Conservation (phyloP, 1,140 invertebrate species). For the Bombus cullumanus region DNA sequence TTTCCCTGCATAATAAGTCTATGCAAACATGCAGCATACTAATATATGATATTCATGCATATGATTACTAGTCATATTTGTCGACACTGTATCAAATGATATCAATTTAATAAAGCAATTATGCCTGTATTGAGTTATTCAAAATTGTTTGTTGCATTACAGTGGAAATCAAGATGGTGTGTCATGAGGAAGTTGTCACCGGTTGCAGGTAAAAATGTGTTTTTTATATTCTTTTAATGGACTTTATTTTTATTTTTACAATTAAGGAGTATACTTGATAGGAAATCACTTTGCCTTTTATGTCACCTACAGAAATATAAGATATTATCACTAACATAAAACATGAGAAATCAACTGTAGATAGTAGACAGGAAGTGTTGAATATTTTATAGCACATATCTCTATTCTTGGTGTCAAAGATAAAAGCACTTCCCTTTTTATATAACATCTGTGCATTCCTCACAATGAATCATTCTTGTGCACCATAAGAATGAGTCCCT, state of each 20-base stretch:
- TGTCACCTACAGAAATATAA: background rate
- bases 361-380: conserved; percentile 47
- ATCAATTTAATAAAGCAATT: background rate
- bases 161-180: conserved; percentile 93
- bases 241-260: background rate
- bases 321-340: background rate
- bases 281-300: background rate
- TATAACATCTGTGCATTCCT: conserved; percentile 5
- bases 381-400: conserved; percentile 24
- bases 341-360: background rate
- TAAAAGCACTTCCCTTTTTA: background rate
- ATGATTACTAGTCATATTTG: background rate
- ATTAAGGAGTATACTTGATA: background rate
- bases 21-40: conserved; percentile 19
- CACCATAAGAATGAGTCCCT: background rate
- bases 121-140: background rate
- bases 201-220: conserved; percentile 87
- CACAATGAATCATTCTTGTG: background rate
- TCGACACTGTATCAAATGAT: background rate
- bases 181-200: conserved; percentile 92
- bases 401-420: conserved; percentile 21
- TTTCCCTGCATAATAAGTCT: conserved; percentile 1
- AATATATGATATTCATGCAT: background rate
- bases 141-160: conserved; percentile 75
- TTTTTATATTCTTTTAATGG: background rate